A percentile compares a stretch with the other conserved stretches of the same genome.
These are phyloP conservation scores for Caenorhabditis japonica DNA, from an alignment of 2,888 invertebrate species.

Conservation along the genomic window DNA sequence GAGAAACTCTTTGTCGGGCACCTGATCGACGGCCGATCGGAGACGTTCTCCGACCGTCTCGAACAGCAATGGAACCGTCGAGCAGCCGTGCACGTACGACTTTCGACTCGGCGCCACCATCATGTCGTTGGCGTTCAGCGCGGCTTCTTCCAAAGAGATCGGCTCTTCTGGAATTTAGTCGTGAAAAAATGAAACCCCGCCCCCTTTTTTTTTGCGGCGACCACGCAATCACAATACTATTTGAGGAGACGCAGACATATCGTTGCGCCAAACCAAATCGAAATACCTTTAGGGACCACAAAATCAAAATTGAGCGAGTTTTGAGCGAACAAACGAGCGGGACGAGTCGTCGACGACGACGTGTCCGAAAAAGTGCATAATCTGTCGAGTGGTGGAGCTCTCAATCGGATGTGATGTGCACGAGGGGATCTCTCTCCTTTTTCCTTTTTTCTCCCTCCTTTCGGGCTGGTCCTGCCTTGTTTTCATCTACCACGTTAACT, in stretches of 20 bases:
- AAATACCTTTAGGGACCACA: too few species aligned
- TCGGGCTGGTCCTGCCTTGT: conserved; percentile 8
- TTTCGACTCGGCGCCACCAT: conserved; percentile 64
- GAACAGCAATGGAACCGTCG: conserved; percentile 68
- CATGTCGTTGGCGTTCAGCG: conserved; percentile 54
- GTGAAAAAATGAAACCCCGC: conserved; percentile 12
- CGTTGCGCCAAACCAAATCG: too few species aligned
- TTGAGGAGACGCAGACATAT: too few species aligned
- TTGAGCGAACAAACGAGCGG: conserved; percentile 28
- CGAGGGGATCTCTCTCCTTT: neutral
- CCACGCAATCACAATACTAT: too few species aligned
- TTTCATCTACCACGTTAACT: conserved; percentile 2
- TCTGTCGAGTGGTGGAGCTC: conserved; percentile 24
- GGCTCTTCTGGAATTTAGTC: conserved; percentile 66
- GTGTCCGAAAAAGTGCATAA: conserved; percentile 43
- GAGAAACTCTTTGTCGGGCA: conserved; percentile 74
- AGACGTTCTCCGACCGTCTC: conserved; percentile 75
- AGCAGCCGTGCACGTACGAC: conserved; percentile 75
- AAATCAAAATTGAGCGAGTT: conserved; percentile 20
- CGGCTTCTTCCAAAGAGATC: conserved; percentile 64
- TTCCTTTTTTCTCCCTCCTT: neutral
- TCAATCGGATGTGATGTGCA: too few species aligned
- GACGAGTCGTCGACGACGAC: conserved; percentile 20
- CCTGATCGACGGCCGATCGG: conserved; percentile 71
- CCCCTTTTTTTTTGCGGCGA: too few species aligned